These are phyloP conservation scores for Andrena hattorfiana DNA, from an alignment of 2,888 invertebrate genomes.

Conservation along the genomic window DNA sequence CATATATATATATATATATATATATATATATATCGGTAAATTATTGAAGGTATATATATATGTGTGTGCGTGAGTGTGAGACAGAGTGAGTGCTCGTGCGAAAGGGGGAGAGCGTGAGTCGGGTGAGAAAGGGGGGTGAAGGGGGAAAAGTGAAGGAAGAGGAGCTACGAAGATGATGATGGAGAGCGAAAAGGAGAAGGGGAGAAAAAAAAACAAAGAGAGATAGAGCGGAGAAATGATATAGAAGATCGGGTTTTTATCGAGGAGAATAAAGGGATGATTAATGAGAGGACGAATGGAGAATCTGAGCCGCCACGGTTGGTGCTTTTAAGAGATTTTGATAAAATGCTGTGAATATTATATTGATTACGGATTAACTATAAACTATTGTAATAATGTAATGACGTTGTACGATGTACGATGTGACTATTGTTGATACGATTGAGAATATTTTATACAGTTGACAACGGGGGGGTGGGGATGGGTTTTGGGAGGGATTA, in stretches of 20 bases:
- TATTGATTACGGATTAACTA: constrained; percentile 83
- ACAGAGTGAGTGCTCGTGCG: constrained; percentile 10
- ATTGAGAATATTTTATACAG: constrained; percentile 85
- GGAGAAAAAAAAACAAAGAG: constrained; percentile 15
- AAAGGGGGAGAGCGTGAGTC: constrained; percentile 64
- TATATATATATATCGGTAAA: constrained; percentile 79
- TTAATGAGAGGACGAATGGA: constrained; percentile 43
- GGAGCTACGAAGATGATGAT: neutral
- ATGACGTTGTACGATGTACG: constrained; percentile 84
- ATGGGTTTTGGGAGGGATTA: constrained; percentile 63
- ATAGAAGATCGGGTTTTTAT: constrained; percentile 36
- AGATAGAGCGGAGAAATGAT: constrained; percentile 29
- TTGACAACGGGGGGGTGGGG: constrained; percentile 77
- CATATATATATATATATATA: constrained; percentile 69
- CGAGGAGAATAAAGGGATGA: constrained; percentile 29
- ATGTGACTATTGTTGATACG: constrained; percentile 85
- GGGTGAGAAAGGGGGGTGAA: constrained; percentile 29
- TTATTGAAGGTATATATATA: constrained; percentile 75
- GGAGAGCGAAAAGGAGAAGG: constrained; percentile 32
- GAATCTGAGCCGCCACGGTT: constrained; percentile 79
- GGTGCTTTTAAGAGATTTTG: constrained; percentile 85
- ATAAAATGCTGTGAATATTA: constrained; percentile 85
- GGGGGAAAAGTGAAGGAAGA: constrained; percentile 23
- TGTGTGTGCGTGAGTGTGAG: constrained; percentile 46
- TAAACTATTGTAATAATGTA: constrained; percentile 84